These are phyloP conservation scores for Channa argus DNA, from an alignment of 2,113 vertebrate species.

Conservation along the genomic window DNA sequence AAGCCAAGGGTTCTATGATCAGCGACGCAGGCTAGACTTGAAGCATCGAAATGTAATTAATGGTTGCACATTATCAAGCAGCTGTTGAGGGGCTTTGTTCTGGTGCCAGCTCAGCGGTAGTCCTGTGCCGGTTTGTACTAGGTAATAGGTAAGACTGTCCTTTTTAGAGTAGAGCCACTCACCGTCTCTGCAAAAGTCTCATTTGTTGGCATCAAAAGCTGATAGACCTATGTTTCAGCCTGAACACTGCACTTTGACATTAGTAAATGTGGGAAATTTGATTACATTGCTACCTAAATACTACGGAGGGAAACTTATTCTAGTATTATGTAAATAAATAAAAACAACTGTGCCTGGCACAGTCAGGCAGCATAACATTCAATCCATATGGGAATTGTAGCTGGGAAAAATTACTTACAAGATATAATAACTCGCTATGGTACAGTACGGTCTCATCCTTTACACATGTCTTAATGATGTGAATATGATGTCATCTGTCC, in stretches of 20 bases:
- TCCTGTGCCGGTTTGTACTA: slow-evolving; percentile 46
- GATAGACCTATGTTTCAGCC: slow-evolving; percentile 24
- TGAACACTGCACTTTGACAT: slow-evolving; percentile 14
- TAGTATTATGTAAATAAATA: slow-evolving; percentile 16
- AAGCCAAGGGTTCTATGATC: slow-evolving; percentile 42
- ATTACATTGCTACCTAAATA: slow-evolving; percentile 4
- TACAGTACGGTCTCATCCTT: slow-evolving; percentile 14
- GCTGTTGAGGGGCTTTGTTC: slow-evolving; percentile 76
- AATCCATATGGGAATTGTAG: neutral
- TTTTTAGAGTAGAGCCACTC: slow-evolving; percentile 51
- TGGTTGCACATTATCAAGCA: slow-evolving; percentile 77
- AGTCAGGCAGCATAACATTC: slow-evolving; percentile 4
- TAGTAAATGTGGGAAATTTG: neutral
- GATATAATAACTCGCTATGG: slow-evolving; percentile 11
- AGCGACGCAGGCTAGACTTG: slow-evolving; percentile 63
- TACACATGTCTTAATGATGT: slow-evolving; percentile 26
- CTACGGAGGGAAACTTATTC: neutral
- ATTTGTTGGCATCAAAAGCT: slow-evolving; percentile 37
- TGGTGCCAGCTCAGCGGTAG: slow-evolving; percentile 64
- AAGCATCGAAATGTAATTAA: slow-evolving; percentile 78
- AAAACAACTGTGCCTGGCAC: slow-evolving; percentile 9
- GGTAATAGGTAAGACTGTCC: slow-evolving; percentile 46
- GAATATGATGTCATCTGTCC: slow-evolving; percentile 42
- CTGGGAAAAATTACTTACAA: neutral
- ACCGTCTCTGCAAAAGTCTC: slow-evolving; percentile 52